Evolutionary conservation across 2,113 vertebrate genomes (phyloP).

Genomic region (Nothocercus julius): DNA sequence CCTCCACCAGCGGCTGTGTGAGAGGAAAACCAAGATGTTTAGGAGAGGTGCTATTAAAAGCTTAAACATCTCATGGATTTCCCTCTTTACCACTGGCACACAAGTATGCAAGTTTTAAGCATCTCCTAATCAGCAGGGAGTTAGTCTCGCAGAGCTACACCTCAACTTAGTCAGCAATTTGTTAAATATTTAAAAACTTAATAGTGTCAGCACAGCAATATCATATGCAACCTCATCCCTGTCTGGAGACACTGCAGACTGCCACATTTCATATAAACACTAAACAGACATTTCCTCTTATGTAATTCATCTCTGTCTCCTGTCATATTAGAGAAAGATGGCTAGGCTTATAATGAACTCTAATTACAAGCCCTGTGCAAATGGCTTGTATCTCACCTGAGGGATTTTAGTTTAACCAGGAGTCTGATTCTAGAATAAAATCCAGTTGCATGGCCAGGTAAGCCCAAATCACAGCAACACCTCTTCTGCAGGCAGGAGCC

Average conservation of each 20-base stretch:
- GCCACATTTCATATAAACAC: neutral
- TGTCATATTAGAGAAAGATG: conserved; percentile 3
- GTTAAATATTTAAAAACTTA: conserved; percentile 10
- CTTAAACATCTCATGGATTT: neutral
- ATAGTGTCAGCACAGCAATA: neutral
- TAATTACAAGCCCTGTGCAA: conserved; percentile 14
- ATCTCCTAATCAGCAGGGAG: neutral
- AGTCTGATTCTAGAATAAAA: neutral
- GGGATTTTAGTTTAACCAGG: neutral
- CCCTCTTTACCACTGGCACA: neutral
- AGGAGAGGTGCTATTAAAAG: neutral
- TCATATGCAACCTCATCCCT: neutral
- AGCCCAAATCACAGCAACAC: neutral
- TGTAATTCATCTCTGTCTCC: neutral
- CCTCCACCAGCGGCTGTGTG: neutral
- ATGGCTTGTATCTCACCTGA: neutral
- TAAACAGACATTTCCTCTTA: conserved; percentile 7
- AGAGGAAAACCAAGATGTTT: neutral
- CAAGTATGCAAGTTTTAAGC: neutral
- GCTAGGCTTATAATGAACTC: neutral
- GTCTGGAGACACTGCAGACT: neutral
- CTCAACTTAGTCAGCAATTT: neutral
- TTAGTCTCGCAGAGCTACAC: neutral
- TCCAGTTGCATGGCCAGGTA: neutral
- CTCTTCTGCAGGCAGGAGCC: neutral